Evolutionary conservation across 1,140 invertebrate species (phyloP).

Genomic region (Oreohelix idahoensis): DNA sequence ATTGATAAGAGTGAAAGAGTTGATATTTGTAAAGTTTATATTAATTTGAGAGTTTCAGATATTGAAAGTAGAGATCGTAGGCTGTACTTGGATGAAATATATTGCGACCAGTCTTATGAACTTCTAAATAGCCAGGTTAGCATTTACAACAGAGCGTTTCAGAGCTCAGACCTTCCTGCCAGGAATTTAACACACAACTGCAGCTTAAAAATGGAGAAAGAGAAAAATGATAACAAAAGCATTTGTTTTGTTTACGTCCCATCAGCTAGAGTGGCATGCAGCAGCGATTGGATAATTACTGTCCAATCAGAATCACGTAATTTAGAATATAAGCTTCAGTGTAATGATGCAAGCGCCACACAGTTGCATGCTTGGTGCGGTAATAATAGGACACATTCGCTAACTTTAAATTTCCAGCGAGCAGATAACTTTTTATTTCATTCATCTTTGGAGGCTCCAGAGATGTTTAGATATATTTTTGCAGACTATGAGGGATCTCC

Average conservation of each 20-base stretch:
- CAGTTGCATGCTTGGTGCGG: conserved; percentile 24
- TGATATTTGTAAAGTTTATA: conserved; percentile 5
- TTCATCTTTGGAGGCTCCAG: too few species aligned
- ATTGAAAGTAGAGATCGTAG: conserved; percentile 24
- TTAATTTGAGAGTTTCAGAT: conserved; percentile 16
- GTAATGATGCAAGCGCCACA: neutral
- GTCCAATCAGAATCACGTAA: neutral
- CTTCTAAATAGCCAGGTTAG: neutral
- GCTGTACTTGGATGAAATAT: conserved; percentile 17
- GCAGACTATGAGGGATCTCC: too few species aligned
- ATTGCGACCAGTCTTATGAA: conserved; percentile 11
- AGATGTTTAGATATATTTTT: too few species aligned
- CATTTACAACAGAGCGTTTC: neutral
- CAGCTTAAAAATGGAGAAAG: neutral
- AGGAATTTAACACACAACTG: neutral
- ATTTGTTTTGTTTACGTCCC: conserved; percentile 19
- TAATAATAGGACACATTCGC: neutral
- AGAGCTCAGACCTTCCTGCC: neutral
- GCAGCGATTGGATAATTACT: neutral
- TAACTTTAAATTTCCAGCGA: neutral
- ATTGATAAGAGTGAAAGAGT: neutral
- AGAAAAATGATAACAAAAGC: neutral
- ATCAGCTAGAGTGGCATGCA: neutral
- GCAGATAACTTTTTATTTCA: too few species aligned
- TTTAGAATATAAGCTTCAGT: neutral